A percentile compares a stretch with the other conserved stretches of the same genome.
phyloP scores from a whole-genome alignment of 1,140 invertebrate species.

The Musca domestica region DNA sequence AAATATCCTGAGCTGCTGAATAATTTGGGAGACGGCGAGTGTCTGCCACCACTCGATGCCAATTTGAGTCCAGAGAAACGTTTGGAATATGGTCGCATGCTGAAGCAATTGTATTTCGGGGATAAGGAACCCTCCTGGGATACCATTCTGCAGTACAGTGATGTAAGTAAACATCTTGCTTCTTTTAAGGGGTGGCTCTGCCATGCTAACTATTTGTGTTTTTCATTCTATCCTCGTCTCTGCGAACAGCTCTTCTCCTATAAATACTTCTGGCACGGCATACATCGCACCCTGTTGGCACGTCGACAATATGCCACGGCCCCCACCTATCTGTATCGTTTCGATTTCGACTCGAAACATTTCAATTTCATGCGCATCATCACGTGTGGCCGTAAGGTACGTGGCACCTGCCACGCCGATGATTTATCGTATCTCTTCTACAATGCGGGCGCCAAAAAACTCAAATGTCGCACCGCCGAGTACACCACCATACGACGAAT shows the following conservation, averaged over 20 bases:
- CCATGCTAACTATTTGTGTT: background rate
- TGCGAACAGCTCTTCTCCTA: conserved; percentile 49
- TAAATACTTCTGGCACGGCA: conserved; percentile 54
- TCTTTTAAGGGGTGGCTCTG: background rate
- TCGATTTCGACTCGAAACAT: conserved; percentile 53
- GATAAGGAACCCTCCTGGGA: conserved; percentile 36
- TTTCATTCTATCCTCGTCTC: too few relatives aligned
- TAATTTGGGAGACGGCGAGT: conserved; percentile 40
- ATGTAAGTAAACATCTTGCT: conserved; percentile 37
- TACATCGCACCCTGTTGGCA: conserved; percentile 50
- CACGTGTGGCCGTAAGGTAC: conserved; percentile 48
- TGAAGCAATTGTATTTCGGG: conserved; percentile 39
- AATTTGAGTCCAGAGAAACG: conserved; percentile 38
- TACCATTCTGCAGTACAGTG: conserved; percentile 46
- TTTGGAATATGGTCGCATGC: conserved; percentile 34
- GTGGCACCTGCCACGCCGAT: conserved; percentile 62
- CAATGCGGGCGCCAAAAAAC: conserved; percentile 54
- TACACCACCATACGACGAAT: conserved; percentile 51
- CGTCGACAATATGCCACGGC: conserved; percentile 42
- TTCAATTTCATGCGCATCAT: conserved; percentile 53
- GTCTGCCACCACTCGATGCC: conserved; percentile 40
- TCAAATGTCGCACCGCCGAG: conserved; percentile 46
- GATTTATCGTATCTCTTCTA: conserved; percentile 67
- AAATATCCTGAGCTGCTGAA: conserved; percentile 45
- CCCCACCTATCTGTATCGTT: conserved; percentile 56